Evolutionary conservation across 1,140 invertebrate genomes (phyloP).

Genomic region (Drosophila insularis): DNA sequence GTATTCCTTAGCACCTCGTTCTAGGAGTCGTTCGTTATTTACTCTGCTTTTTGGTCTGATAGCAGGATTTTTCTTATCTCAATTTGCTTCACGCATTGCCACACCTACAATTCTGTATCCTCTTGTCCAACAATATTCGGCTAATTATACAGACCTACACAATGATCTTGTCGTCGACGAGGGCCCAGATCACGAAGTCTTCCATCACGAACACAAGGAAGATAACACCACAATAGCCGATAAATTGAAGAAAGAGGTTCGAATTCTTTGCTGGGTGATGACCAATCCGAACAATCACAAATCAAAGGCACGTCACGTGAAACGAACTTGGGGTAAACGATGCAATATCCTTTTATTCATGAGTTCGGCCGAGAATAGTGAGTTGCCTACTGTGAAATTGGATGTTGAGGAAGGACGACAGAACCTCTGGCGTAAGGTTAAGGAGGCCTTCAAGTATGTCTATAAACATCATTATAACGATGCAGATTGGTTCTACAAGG

Average conservation of each 20-base stretch:
- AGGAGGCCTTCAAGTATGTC: constrained; percentile 94
- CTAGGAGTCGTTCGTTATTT: constrained; percentile 35
- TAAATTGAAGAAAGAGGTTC: constrained; percentile 42
- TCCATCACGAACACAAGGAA: constrained; percentile 30
- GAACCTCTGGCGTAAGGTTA: constrained; percentile 96
- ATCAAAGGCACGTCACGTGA: constrained; percentile 83
- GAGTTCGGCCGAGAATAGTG: constrained; percentile 88
- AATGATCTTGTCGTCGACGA: neutral
- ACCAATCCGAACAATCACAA: constrained; percentile 44
- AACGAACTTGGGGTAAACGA: constrained; percentile 96
- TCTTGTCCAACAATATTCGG: constrained; percentile 9
- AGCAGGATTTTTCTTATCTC: constrained; percentile 33
- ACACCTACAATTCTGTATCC: constrained; percentile 26
- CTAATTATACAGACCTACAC: neutral
- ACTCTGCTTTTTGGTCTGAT: constrained; percentile 40
- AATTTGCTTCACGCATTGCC: constrained; percentile 15
- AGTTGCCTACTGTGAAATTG: constrained; percentile 87
- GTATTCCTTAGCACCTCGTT: constrained; percentile 19
- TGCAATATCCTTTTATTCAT: constrained; percentile 95
- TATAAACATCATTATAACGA: constrained; percentile 91
- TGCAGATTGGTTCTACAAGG: constrained; percentile 96
- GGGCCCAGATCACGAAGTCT: neutral
- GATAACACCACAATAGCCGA: constrained; percentile 42
- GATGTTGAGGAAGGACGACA: constrained; percentile 92
- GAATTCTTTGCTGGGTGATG: constrained; percentile 49